Evolutionary conservation across 2,888 invertebrate genomes (phyloP).

Genomic region (Psylliodes chrysocephalus): DNA sequence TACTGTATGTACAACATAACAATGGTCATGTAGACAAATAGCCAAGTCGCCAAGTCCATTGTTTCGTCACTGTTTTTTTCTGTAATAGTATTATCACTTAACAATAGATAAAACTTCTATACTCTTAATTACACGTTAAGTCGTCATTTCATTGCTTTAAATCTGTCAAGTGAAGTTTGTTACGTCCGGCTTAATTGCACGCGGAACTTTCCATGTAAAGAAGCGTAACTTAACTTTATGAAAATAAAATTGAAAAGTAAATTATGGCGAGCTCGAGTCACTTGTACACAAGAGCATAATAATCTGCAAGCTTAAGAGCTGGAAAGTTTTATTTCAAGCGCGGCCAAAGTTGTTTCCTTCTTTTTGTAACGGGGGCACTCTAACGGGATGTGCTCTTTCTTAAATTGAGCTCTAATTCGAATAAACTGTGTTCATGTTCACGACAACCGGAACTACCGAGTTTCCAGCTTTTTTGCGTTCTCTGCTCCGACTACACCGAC

Average conservation of each 20-base stretch:
- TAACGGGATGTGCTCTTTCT: conserved; percentile 36
- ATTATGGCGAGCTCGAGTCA: conserved; percentile 31
- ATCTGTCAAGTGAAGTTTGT: conserved; percentile 6
- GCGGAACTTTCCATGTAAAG: conserved; percentile 15
- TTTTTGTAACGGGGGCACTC: conserved; percentile 35
- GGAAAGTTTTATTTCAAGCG: conserved; percentile 37
- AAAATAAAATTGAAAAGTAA: conserved; percentile 38
- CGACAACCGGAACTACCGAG: conserved; percentile 38
- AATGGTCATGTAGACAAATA: no score
- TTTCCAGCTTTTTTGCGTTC: conserved; percentile 36
- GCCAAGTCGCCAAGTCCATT: no score
- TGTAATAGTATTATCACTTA: no score
- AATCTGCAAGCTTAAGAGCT: conserved; percentile 38
- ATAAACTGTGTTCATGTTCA: conserved; percentile 37
- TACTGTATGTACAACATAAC: no score
- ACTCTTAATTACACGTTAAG: no score
- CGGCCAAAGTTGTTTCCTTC: conserved; percentile 30
- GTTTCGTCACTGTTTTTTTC: no score
- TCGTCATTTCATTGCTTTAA: no score
- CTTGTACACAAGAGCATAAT: conserved; percentile 36
- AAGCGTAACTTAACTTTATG: conserved; percentile 36
- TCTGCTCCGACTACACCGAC: neutral
- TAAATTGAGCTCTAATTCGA: conserved; percentile 42
- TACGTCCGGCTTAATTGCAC: neutral
- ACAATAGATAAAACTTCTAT: no score